A percentile compares a stretch with the other conserved stretches of the same genome.
These are phyloP conservation scores for Tragelaphus eurycerus DNA, from an alignment of 2,797 vertebrate species.

Conservation along the genomic window DNA sequence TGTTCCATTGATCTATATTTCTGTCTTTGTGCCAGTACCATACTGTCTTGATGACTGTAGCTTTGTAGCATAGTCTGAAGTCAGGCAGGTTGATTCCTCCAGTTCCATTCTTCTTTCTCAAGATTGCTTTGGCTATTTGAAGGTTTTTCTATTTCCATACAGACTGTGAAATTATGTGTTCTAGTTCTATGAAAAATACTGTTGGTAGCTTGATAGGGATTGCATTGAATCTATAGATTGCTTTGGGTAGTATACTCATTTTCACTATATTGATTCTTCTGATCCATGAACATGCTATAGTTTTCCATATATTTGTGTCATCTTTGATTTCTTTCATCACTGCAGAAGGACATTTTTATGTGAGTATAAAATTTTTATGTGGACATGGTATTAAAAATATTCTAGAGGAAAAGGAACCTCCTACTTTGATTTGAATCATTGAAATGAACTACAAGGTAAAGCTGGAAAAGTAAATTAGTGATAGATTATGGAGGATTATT, in stretches of 20 bases:
- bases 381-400: neutral
- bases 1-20: neutral
- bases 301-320: too few relatives aligned
- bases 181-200: neutral
- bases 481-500: neutral
- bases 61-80: neutral
- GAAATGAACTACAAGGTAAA: neutral
- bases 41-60: neutral
- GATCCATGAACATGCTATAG: neutral
- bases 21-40: neutral
- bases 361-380: conserved; percentile 1
- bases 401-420: neutral
- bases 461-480: neutral
- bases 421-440: neutral
- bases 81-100: neutral
- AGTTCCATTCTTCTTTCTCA: neutral
- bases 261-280: neutral
- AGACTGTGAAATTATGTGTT: neutral
- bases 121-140: neutral
- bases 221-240: neutral
- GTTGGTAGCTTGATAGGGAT: neutral
- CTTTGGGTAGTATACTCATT: neutral
- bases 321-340: neutral
- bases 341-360: neutral
- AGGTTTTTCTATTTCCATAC: neutral